phyloP scores from a whole-genome alignment of 2,113 vertebrate species.

The Ammodytes marinus region DNA sequence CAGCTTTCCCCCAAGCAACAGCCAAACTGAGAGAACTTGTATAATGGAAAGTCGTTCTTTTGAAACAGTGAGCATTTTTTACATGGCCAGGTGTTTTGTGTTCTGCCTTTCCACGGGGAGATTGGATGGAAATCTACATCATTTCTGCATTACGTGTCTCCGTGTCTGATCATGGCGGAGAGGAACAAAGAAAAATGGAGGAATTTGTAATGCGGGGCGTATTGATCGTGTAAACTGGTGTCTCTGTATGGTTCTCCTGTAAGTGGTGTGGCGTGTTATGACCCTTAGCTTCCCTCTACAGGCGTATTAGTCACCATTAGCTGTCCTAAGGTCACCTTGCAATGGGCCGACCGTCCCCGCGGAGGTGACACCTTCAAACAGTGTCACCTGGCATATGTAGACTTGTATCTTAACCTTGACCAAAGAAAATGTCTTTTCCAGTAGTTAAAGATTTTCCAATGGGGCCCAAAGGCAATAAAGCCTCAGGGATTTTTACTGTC shows the following conservation, averaged over 20 bases:
- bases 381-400: conserved; percentile 74
- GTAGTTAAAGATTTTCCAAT: conserved; percentile 82
- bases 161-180: conserved; percentile 41
- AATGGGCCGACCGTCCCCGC: conserved; percentile 57
- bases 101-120: conserved; percentile 48
- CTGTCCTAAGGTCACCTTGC: conserved; percentile 83
- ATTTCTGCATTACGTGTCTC: conserved; percentile 71
- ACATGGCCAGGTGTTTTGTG: conserved; percentile 75
- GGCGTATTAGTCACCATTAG: conserved; percentile 79
- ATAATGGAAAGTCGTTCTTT: conserved; percentile 83
- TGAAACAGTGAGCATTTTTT: conserved; percentile 79
- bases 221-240: conserved; percentile 69
- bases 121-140: conserved; percentile 73
- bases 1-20: conserved; percentile 71
- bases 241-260: conserved; percentile 61
- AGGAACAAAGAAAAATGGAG: conserved; percentile 71
- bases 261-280: conserved; percentile 69
- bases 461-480: conserved; percentile 46
- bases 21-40: conserved; percentile 77
- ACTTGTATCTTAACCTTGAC: conserved; percentile 83
- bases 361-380: conserved; percentile 70
- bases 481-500: conserved; percentile 64
- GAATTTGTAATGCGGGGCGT: conserved; percentile 65
- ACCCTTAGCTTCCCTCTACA: conserved; percentile 69
- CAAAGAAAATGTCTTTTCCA: conserved; percentile 79